These are phyloP conservation scores for Actenoides lindsayi DNA, from an alignment of 2,113 vertebrate genomes.

Conservation along the genomic window DNA sequence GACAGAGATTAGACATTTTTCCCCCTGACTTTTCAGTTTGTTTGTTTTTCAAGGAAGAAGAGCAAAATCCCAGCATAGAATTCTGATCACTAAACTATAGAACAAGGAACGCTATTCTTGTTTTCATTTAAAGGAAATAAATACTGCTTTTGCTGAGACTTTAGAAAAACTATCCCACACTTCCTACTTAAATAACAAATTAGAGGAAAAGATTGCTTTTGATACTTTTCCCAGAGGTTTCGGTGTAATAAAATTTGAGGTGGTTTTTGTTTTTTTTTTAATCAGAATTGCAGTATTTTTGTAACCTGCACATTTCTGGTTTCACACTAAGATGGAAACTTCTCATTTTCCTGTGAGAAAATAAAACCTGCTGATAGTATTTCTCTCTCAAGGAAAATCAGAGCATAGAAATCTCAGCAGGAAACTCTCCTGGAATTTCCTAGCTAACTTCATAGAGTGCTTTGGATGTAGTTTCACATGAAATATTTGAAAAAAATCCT, in stretches of 20 bases:
- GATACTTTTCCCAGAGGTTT: background rate
- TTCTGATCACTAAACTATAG: background rate
- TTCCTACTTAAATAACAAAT: background rate
- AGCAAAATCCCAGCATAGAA: background rate
- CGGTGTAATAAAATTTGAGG: background rate
- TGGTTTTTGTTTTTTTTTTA: background rate
- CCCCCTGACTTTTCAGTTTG: background rate
- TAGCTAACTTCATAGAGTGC: background rate
- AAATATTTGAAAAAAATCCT: background rate
- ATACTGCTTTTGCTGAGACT: background rate
- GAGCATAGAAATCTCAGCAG: background rate
- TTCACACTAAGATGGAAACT: background rate
- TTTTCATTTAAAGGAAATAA: constrained; percentile 31
- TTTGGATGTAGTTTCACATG: background rate
- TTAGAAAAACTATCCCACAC: background rate
- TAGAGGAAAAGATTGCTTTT: background rate
- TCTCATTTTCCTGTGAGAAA: background rate
- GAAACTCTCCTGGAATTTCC: background rate
- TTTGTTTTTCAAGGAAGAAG: background rate
- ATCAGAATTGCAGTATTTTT: background rate
- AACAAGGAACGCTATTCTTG: background rate
- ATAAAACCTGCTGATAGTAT: background rate
- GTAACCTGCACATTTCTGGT: background rate
- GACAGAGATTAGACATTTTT: background rate
- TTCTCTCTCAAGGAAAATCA: background rate